Evolutionary conservation across 2,797 vertebrate species (phyloP), one percentile per base, ranked within the genome.

Genomic region (Pterois miles): DNA sequence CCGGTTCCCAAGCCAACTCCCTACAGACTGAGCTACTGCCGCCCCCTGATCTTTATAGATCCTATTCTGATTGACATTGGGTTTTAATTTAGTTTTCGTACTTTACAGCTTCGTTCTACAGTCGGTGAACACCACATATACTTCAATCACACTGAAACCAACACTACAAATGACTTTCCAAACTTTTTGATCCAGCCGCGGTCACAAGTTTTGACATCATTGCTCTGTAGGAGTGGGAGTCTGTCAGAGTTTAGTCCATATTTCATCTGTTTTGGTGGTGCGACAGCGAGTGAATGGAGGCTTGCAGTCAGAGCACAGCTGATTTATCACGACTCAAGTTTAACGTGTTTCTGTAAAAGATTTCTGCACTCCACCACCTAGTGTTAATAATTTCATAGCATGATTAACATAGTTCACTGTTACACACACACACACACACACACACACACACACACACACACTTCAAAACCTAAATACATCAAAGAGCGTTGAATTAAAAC

Each of bases 381-480:
- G 71, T 58, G 71, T 89, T 77, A 43, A 81, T 71, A 56, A 85
- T 65, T 78, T 50, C 27, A 73, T 33, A 31, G 68, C 60, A 56
- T 75, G 16, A 71, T 72, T 74, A 71, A 63, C 27, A 65, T 50
- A 63, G 68, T 62, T 75, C 58, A 53, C 48, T 22, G 52, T 76
- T 18, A 46, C 43, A 46, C 80, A 65, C 43, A 57, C 59, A 65
- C 80, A n/a, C 43, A 46, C 43, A 46, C 80, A 65, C 43, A 57
- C 59, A 65, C 80, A n/a, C n/a, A n/a, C n/a, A n/a, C n/a, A n/a
- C 43, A 46, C 43, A 46, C 80, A 65, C 43, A 57, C 59, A 65
- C 80, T 83, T 88, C 76, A 84, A 81, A 84, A 71, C 53, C 31
- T 33, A 22, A 63, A 83, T 78, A 79, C 62, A 80, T 80, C 71